Conservation (phyloP, 2,113 vertebrate genomes). For the Loxodonta africana region DNA sequence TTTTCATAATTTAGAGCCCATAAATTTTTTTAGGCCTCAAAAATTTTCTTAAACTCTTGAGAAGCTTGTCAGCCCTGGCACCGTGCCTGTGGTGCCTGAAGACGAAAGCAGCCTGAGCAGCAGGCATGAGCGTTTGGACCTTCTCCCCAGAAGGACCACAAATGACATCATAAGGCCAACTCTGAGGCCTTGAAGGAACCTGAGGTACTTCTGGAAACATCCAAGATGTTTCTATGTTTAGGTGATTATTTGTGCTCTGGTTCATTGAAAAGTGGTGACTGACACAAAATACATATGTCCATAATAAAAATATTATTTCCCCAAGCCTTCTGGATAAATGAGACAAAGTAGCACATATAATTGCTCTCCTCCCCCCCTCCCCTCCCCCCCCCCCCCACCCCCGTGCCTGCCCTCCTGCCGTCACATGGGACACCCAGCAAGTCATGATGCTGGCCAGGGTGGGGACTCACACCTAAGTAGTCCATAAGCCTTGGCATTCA, state of each 20-base stretch:
- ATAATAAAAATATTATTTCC: neutral
- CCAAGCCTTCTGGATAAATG: neutral
- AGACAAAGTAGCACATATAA: neutral
- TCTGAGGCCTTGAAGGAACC: neutral
- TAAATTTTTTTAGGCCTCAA: conserved; percentile 42
- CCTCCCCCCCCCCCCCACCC: neutral
- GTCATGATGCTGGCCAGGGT: neutral
- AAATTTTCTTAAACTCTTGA: conserved; percentile 36
- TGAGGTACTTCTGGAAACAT: neutral
- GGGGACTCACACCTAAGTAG: neutral
- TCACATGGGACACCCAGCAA: neutral
- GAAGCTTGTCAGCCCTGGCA: neutral
- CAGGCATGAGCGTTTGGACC: neutral
- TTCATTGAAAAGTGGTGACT: neutral
- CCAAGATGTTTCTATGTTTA: neutral
- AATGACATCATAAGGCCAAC: neutral
- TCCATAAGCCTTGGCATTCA: neutral
- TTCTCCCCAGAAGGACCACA: neutral
- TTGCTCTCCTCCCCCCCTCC: rapidly evolving
- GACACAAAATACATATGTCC: neutral
- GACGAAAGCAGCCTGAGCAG: neutral
- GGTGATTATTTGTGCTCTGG: neutral
- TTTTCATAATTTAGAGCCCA: conserved; percentile 55
- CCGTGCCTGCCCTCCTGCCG: neutral
- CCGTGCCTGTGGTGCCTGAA: neutral